Conservation (phyloP, 2,888 invertebrate species). For the Tipula unca region DNA sequence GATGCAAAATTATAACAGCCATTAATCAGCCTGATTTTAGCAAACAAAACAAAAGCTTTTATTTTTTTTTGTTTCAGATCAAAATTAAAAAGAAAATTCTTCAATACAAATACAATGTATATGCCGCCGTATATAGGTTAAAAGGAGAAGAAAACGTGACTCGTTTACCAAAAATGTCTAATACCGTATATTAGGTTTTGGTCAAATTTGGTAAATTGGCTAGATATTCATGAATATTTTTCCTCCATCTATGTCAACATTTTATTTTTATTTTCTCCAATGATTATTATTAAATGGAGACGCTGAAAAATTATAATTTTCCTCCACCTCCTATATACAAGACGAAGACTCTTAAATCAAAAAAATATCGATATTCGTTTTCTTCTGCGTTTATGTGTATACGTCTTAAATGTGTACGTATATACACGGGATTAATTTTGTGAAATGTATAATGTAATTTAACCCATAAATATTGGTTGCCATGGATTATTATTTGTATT, state of each 20-base stretch:
- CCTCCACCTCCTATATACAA: neutral
- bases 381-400: neutral
- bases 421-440: neutral
- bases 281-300: neutral
- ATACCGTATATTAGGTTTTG: neutral
- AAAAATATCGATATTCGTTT: neutral
- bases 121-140: no score
- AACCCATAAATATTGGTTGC: constrained; percentile 14
- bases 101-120: neutral
- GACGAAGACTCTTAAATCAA: neutral
- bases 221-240: constrained; percentile 8
- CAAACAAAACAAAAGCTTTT: neutral
- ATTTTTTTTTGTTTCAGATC: neutral
- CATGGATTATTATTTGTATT: neutral
- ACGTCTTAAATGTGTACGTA: neutral
- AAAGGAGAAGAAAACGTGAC: neutral
- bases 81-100: neutral
- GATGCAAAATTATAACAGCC: neutral
- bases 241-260: neutral
- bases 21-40: neutral
- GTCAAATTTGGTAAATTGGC: neutral
- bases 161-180: neutral
- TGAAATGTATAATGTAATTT: neutral
- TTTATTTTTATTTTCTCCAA: neutral
- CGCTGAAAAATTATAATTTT: neutral